Percentiles rank a stretch among this genome's conserved stretches.
These are phyloP conservation scores for Asteroscopus sphinx DNA, from an alignment of 2,888 invertebrate species.

Conservation along the genomic window DNA sequence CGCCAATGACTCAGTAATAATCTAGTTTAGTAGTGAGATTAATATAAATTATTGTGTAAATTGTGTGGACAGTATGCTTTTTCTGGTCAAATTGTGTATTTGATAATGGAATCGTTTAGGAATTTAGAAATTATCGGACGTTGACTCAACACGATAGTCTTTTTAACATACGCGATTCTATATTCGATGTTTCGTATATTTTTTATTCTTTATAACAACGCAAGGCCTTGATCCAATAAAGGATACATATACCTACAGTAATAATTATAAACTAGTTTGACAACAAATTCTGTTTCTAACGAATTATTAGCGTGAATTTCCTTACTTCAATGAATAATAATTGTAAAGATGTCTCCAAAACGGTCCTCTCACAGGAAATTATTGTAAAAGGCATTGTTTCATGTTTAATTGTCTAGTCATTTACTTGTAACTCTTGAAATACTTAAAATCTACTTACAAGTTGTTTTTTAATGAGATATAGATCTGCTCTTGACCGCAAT, in stretches of 20 bases:
- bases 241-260: slow-evolving; percentile 16
- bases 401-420: slow-evolving; percentile 29
- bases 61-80: slow-evolving; percentile 18
- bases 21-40: slow-evolving; percentile 40
- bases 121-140: slow-evolving; percentile 13
- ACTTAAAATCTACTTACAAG: too few species aligned
- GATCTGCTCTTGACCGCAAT: too few species aligned
- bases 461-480: too few species aligned
- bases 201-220: slow-evolving; percentile 23
- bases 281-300: slow-evolving; percentile 13
- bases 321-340: slow-evolving; percentile 17
- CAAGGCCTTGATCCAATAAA: slow-evolving; percentile 27
- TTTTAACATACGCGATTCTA: slow-evolving; percentile 3
- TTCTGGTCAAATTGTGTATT: slow-evolving; percentile 31
- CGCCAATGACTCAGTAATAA: slow-evolving; percentile 53
- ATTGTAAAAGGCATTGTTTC: slow-evolving; percentile 13
- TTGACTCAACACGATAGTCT: slow-evolving; percentile 6
- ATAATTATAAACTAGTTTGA: slow-evolving; percentile 15
- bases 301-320: slow-evolving; percentile 12
- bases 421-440: background rate
- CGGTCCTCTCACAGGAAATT: slow-evolving; percentile 17
- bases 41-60: too few species aligned
- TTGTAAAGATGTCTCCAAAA: background rate
- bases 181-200: slow-evolving; percentile 17
- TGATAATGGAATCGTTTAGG: slow-evolving; percentile 4